Conservation (phyloP, 2,797 vertebrate genomes). For the Labeo calbasu region DNA sequence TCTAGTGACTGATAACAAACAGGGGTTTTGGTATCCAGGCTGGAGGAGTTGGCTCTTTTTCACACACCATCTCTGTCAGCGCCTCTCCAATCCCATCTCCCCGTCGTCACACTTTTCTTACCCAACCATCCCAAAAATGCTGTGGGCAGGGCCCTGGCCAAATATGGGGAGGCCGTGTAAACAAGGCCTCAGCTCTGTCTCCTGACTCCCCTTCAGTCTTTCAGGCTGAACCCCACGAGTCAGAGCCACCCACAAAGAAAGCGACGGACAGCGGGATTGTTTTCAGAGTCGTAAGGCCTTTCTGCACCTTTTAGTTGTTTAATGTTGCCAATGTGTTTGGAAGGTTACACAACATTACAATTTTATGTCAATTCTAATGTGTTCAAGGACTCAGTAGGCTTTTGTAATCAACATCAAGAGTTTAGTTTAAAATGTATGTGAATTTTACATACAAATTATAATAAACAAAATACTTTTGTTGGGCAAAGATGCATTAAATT, state of each 20-base stretch:
- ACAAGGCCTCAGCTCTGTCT: slow-evolving; percentile 61
- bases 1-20: slow-evolving; percentile 57
- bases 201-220: slow-evolving; percentile 10
- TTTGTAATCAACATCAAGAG: not conserved
- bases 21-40: slow-evolving; percentile 53
- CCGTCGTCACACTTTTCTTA: slow-evolving; percentile 58
- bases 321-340: not conserved
- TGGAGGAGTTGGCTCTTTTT: slow-evolving; percentile 54
- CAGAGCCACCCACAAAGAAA: not conserved
- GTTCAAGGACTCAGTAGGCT: not conserved
- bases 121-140: slow-evolving; percentile 66
- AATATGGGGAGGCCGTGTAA: slow-evolving; percentile 76
- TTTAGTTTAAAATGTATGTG: not conserved
- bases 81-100: slow-evolving; percentile 59
- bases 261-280: slow-evolving; percentile 2
- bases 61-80: slow-evolving; percentile 56
- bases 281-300: not conserved
- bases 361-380: not conserved
- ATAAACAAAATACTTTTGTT: not conserved
- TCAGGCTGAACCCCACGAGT: slow-evolving; percentile 34
- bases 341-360: not conserved
- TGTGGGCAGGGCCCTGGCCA: slow-evolving; percentile 70
- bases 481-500: not conserved
- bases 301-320: not conserved
- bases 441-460: not conserved